Conservation (phyloP, 2,113 vertebrate species). For the Rhynchomys soricoides region DNA sequence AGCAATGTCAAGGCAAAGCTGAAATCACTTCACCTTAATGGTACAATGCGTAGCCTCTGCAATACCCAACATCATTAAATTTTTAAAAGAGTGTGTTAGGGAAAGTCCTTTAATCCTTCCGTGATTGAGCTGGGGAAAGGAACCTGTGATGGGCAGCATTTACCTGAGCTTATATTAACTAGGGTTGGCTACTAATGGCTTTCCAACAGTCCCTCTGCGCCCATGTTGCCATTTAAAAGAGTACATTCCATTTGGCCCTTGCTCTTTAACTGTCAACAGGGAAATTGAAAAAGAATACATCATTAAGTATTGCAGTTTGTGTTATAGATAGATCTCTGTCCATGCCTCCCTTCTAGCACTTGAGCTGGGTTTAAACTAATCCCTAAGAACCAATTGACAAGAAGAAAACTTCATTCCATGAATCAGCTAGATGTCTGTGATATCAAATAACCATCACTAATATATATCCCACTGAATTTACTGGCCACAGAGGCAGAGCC, state of each 20-base stretch:
- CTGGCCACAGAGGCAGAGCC: neutral
- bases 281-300: conserved; percentile 64
- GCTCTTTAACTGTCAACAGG: conserved; percentile 43
- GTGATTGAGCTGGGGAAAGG: conserved; percentile 74
- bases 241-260: conserved; percentile 63
- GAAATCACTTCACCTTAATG: conserved; percentile 56
- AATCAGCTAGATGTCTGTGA: neutral
- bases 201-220: conserved; percentile 60
- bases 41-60: neutral
- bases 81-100: conserved; percentile 76
- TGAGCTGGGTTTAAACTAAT: neutral
- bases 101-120: conserved; percentile 75
- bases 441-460: conserved; percentile 3
- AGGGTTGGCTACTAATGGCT: conserved; percentile 77
- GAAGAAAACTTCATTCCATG: conserved; percentile 20
- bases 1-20: conserved; percentile 57
- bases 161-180: conserved; percentile 76
- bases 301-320: conserved; percentile 64
- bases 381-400: neutral
- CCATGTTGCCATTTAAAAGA: conserved; percentile 69
- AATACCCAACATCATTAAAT: conserved; percentile 82
- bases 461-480: conserved; percentile 29
- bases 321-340: neutral
- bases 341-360: neutral
- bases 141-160: conserved; percentile 44